Conservation (phyloP, 2,797 vertebrate species). For the Coluber constrictor region DNA sequence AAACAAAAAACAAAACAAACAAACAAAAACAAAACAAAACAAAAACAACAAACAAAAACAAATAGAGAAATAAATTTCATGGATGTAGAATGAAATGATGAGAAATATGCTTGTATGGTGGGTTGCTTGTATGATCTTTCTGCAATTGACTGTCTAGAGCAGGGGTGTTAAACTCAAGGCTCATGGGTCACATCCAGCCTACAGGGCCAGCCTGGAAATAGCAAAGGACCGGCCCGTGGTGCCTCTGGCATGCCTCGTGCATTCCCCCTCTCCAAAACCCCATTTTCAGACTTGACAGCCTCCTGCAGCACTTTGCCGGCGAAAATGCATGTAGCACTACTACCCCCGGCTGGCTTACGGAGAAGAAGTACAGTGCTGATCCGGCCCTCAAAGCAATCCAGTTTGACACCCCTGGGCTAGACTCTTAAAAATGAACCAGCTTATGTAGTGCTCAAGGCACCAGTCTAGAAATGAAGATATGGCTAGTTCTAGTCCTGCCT, state of each 20-base stretch:
- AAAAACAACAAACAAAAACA: not conserved
- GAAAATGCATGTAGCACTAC: no score
- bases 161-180: no score
- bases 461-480: not conserved
- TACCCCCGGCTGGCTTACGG: no score
- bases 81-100: not conserved
- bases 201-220: no score
- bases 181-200: no score
- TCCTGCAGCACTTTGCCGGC: no score
- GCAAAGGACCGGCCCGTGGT: no score
- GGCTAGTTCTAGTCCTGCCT: not conserved
- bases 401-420: not conserved
- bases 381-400: no score
- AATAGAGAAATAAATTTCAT: not conserved
- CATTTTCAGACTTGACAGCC: no score
- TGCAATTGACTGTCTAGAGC: not conserved
- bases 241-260: no score
- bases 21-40: not conserved
- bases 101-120: not conserved
- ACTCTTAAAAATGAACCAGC: not conserved
- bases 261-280: no score
- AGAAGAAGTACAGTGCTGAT: no score
- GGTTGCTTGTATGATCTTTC: not conserved
- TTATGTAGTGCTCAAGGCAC: not conserved
- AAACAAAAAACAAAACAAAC: not conserved